Percentiles rank a stretch among this genome's conserved stretches.
Evolutionary conservation across 2,888 invertebrate genomes (phyloP).

Genomic region (Melinaea marsaeus): DNA sequence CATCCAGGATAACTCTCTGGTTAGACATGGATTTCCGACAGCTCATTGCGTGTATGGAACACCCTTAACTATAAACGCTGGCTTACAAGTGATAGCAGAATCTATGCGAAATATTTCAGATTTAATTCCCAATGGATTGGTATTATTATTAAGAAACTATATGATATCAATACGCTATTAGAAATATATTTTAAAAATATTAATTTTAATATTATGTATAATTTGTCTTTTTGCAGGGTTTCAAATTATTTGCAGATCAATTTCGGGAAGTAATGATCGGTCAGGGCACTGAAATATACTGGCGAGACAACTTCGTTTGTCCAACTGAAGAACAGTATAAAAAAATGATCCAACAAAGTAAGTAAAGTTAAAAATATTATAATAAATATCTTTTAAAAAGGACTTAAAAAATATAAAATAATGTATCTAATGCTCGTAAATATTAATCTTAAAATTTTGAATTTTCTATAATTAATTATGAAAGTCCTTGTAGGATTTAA

Average conservation of each 20-base stretch:
- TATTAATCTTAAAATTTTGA: too few species aligned
- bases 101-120: constrained; percentile 3
- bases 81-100: constrained; percentile 2
- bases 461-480: too few species aligned
- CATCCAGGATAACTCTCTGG: constrained; percentile 23
- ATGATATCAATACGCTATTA: not conserved
- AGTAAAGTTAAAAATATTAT: constrained; percentile 24
- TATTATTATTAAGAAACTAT: not conserved
- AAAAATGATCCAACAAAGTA: constrained; percentile 88
- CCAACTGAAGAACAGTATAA: constrained; percentile 91
- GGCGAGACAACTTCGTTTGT: constrained; percentile 91
- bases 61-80: constrained; percentile 20
- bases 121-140: not conserved
- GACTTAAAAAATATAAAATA: too few species aligned
- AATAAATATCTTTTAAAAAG: too few species aligned
- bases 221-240: constrained; percentile 9
- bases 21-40: constrained; percentile 23
- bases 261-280: constrained; percentile 86
- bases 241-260: constrained; percentile 8
- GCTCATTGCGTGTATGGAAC: constrained; percentile 27
- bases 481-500: too few species aligned
- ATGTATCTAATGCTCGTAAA: too few species aligned
- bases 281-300: constrained; percentile 95
- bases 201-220: too few species aligned
- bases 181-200: too few species aligned